phyloP scores from a whole-genome alignment of 1,140 invertebrate genomes.

The Callitettix versicolor region DNA sequence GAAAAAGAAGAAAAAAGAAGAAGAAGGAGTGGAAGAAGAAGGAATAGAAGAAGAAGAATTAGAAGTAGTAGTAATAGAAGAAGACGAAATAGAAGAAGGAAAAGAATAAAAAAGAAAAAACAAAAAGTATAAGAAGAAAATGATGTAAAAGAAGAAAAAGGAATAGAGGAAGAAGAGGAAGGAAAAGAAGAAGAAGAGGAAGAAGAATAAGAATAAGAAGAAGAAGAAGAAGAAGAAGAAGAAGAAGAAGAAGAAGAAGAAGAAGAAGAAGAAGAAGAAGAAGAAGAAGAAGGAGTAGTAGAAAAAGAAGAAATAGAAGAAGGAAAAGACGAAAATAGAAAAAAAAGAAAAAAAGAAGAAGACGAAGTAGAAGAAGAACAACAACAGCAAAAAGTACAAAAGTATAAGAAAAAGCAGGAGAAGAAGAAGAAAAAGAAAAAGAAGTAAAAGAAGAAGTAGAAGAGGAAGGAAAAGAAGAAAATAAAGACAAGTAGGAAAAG shows the following conservation, averaged over 20 bases:
- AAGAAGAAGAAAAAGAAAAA: background rate
- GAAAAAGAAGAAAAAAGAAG: no score
- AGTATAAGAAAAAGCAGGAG: no score
- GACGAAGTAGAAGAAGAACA: no score
- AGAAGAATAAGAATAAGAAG: no score
- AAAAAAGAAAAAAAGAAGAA: no score
- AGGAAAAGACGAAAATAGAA: no score
- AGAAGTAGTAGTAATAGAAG: no score
- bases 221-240: background rate
- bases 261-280: background rate
- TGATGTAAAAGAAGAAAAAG: background rate
- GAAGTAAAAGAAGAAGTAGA: background rate
- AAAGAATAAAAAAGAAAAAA: background rate
- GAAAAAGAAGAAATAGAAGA: background rate
- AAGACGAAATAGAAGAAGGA: background rate
- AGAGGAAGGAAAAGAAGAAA: constrained; percentile 54
- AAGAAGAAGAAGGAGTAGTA: no score
- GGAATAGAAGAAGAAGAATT: no score
- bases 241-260: background rate
- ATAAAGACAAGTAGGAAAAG: no score
- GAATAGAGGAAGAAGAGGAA: background rate
- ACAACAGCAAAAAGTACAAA: background rate
- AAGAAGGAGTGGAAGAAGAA: no score
- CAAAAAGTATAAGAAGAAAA: background rate
- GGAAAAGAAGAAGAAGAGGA: background rate